Evolutionary conservation across 1,140 invertebrate genomes (phyloP), one percentile per base, ranked within the genome.

Genomic region (Papilio xuthus): DNA sequence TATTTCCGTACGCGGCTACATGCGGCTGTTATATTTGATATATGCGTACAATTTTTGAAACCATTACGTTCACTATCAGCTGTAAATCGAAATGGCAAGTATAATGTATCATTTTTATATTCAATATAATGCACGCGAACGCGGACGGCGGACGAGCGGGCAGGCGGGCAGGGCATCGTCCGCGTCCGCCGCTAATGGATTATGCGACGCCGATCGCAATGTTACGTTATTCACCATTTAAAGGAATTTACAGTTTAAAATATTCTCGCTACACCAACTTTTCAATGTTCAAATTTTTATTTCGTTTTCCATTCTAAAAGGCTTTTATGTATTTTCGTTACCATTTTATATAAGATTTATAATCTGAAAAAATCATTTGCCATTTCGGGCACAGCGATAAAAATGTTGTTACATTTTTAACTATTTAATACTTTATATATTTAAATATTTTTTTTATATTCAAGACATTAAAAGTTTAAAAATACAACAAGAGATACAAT

Each of bases 81-180:
- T 80, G 71, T 78, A 79, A 80, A 84, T 85, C 80, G 78, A 80
- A 78, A 71, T 50, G 47, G 74, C 44, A 80, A 78, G 78, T 75
- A 80, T 82, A 85, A 85, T 84, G 80, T 84, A 82, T 88, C 84
- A 86, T 85, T 88, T 81, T 88, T 84, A 84, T 84, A 83, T 88
- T 85, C 80, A 88, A 86, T 85, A 86, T 86, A 53, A n/a, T 53
- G 50, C 50, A 53, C 6, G 82, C 80, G 80, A 60, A 71, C 77
- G 73, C 56, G 56, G 56, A 23, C 8, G 15, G 47, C 47, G 1
- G 47, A 15, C 4, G 47, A 15, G 47, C 13, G 9, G 26, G 60
- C 12, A 53, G 50, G 47, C 78, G 71, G 75, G 75, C 77, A 81
- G 77, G 53, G 80, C 70, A 72, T 37, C 81, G 83, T 84, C 84